A percentile compares a stretch with the other conserved stretches of the same genome.
Evolutionary conservation across 2,113 vertebrate genomes (phyloP).

Genomic region (Callospermophilus lateralis): DNA sequence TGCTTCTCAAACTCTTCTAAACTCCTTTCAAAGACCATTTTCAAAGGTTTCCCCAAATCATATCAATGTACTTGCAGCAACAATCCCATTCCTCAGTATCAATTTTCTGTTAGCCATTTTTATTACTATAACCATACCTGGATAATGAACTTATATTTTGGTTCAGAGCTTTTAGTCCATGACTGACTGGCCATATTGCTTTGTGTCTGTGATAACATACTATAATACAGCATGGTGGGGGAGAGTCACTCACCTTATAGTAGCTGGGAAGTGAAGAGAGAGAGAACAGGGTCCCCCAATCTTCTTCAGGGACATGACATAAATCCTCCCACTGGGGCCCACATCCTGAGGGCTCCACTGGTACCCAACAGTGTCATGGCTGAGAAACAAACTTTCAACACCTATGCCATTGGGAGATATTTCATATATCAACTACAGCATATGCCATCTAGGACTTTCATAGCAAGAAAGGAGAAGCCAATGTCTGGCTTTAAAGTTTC

Average conservation of each 20-base stretch:
- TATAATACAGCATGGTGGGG: not conserved
- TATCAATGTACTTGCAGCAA: not conserved
- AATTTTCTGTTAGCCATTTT: not conserved
- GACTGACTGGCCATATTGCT: not conserved
- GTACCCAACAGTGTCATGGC: not conserved
- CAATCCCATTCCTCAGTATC: not conserved
- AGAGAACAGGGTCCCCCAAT: too few species aligned
- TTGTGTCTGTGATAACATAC: not conserved
- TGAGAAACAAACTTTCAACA: not conserved
- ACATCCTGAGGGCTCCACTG: not conserved
- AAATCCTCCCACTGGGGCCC: not conserved
- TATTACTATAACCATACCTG: not conserved
- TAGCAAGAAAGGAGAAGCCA: not conserved
- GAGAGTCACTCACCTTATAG: too few species aligned
- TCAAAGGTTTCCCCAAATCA: not conserved
- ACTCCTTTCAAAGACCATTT: not conserved
- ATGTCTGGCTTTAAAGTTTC: not conserved
- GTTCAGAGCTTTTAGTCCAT: not conserved
- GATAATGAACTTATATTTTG: not conserved
- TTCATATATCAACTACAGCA: not conserved
- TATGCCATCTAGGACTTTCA: not conserved
- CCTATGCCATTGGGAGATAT: not conserved
- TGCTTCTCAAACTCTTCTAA: not conserved
- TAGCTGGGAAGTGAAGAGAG: not conserved
- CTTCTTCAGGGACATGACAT: not conserved